Percentiles rank a stretch among this genome's conserved stretches.
phyloP scores from a whole-genome alignment of 2,797 vertebrate species.

The Micromesistius poutassou region DNA sequence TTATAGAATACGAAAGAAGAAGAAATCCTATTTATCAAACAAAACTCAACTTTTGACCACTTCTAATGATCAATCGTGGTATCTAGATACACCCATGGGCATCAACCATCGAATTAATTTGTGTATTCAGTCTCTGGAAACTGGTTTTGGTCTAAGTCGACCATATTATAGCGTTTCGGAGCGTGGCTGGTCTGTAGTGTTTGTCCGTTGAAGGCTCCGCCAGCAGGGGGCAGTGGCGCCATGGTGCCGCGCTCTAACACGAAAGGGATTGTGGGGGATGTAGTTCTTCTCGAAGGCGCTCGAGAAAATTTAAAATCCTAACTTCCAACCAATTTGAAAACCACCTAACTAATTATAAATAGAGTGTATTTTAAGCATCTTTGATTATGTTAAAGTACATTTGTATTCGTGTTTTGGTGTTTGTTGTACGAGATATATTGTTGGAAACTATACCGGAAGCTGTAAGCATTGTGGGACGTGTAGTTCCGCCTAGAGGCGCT shows the following conservation, averaged over 20 bases:
- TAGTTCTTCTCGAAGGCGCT: conserved; percentile 52
- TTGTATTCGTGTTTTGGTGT: neutral
- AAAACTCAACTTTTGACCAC: neutral
- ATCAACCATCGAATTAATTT: neutral
- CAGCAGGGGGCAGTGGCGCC: neutral
- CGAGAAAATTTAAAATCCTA: conserved; percentile 40
- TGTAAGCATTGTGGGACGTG: conserved; percentile 81
- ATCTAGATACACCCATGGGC: neutral
- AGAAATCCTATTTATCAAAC: neutral
- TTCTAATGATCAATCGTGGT: neutral
- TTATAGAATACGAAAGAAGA: neutral
- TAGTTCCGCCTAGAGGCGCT: conserved; percentile 80
- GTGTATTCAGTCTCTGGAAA: neutral
- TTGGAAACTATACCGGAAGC: conserved; percentile 77
- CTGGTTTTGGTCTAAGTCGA: neutral
- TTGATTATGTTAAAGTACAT: neutral
- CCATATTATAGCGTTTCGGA: neutral
- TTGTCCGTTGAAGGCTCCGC: neutral
- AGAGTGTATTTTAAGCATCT: neutral
- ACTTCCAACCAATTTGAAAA: conserved; percentile 16
- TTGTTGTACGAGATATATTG: neutral
- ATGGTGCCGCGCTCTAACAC: neutral
- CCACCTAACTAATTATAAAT: conserved; percentile 7
- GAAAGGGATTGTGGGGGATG: conserved; percentile 53
- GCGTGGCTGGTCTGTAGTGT: neutral